A percentile compares a stretch with the other conserved stretches of the same genome.
Conservation (phyloP, 2,113 vertebrate genomes). For the Pelecanoides urinatrix region DNA sequence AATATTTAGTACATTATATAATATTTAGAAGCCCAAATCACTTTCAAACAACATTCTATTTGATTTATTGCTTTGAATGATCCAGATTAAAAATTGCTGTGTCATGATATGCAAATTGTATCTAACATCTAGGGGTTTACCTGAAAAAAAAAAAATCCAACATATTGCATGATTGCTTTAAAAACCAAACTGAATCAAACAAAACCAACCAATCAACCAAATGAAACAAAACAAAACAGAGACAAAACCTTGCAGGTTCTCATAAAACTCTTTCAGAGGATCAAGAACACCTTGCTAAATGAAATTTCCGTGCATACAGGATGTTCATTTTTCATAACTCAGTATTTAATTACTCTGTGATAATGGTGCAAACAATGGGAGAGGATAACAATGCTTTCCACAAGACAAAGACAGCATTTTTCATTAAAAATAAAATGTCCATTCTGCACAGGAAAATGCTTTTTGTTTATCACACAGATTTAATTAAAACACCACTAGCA, state of each 20-base stretch:
- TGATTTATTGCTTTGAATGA: neutral
- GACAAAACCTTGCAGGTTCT: neutral
- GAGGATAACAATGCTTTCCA: neutral
- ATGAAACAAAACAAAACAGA: neutral
- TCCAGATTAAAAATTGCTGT: neutral
- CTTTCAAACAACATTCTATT: neutral
- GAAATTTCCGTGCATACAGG: neutral
- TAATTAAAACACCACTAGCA: neutral
- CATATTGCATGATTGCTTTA: neutral
- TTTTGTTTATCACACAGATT: neutral
- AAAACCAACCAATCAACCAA: neutral
- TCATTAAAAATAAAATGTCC: neutral
- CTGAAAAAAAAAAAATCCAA: neutral
- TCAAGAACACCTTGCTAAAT: neutral
- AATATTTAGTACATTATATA: neutral
- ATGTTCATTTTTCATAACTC: neutral
- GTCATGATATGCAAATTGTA: neutral
- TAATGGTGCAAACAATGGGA: neutral
- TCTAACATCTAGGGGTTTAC: neutral
- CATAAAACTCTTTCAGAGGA: neutral
- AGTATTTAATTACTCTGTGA: neutral
- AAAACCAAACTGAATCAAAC: neutral
- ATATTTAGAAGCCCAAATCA: neutral
- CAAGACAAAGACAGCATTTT: neutral
- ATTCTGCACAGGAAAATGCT: neutral